phyloP scores from a whole-genome alignment of 2,888 invertebrate species.

The Clostera curtula region DNA sequence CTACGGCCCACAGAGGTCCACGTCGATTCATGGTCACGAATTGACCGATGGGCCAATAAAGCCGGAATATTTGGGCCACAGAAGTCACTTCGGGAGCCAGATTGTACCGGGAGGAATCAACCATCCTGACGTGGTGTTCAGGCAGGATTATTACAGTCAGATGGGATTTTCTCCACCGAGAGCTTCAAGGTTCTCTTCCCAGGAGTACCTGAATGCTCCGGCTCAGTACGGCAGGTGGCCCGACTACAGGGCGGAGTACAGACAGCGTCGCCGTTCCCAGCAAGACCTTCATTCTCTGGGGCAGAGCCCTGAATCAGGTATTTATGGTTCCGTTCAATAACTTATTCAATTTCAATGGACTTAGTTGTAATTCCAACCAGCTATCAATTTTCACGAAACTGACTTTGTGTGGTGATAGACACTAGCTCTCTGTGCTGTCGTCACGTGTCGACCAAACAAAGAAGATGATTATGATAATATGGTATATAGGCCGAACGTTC shows the following conservation, averaged over 20 bases:
- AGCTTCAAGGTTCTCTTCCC: slow-evolving; percentile 63
- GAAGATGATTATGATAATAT: too few relatives aligned
- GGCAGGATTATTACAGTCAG: slow-evolving; percentile 60
- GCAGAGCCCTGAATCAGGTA: slow-evolving; percentile 65
- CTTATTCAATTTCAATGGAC: too few relatives aligned
- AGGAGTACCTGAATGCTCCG: slow-evolving; percentile 65
- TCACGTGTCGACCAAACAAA: too few relatives aligned
- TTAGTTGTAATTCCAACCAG: too few relatives aligned
- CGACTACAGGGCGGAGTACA: slow-evolving; percentile 58
- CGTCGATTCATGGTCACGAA: slow-evolving; percentile 67
- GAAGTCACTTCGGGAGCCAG: slow-evolving; percentile 58
- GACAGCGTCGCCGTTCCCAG: slow-evolving; percentile 64
- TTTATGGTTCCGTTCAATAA: slow-evolving; percentile 2
- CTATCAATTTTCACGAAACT: too few relatives aligned
- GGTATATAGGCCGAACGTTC: too few relatives aligned
- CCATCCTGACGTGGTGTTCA: slow-evolving; percentile 64
- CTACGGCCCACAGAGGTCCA: slow-evolving; percentile 61
- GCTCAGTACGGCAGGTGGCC: slow-evolving; percentile 62
- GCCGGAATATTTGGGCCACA: slow-evolving; percentile 55
- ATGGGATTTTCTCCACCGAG: slow-evolving; percentile 58
- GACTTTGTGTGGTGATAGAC: too few relatives aligned
- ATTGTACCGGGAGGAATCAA: slow-evolving; percentile 52
- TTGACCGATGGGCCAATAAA: slow-evolving; percentile 58
- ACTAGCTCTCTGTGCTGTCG: too few relatives aligned
- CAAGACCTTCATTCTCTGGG: slow-evolving; percentile 65